These are phyloP conservation scores for Drosophila nigrodunni DNA, from an alignment of 1,140 invertebrate genomes.

Conservation along the genomic window DNA sequence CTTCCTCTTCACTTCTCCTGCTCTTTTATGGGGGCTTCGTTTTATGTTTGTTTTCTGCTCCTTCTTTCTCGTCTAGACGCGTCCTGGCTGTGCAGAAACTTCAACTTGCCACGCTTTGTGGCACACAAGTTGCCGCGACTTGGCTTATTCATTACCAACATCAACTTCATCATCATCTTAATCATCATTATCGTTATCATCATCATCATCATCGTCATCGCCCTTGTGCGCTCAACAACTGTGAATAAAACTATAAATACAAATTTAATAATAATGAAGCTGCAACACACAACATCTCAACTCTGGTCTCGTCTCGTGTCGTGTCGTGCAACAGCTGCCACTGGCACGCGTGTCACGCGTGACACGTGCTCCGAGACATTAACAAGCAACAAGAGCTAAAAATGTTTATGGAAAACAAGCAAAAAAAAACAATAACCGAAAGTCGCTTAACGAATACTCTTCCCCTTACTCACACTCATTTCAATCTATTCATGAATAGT, in stretches of 20 bases:
- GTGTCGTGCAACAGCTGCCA: conserved; percentile 20
- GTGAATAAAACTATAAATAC: conserved; percentile 73
- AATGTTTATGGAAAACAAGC: conserved; percentile 32
- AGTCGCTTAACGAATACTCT: conserved; percentile 11
- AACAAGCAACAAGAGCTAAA: conserved; percentile 58
- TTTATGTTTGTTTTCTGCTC: conserved; percentile 73
- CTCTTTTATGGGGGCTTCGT: conserved; percentile 37
- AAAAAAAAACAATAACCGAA: background rate
- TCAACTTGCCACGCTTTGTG: conserved; percentile 32
- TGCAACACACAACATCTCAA: conserved; percentile 42
- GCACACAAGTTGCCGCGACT: conserved; percentile 47
- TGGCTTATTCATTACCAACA: conserved; percentile 74
- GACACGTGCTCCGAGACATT: conserved; percentile 34
- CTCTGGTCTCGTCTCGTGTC: background rate
- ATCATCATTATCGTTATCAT: conserved; percentile 38
- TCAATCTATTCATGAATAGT: conserved; percentile 36
- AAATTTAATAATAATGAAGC: conserved; percentile 59
- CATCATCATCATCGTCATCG: background rate
- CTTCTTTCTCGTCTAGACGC: conserved; percentile 66
- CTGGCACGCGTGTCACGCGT: conserved; percentile 59
- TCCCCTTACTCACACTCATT: background rate
- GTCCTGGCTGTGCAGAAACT: conserved; percentile 11
- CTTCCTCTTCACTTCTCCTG: background rate
- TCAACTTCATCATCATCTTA: conserved; percentile 21
- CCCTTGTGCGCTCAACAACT: conserved; percentile 19